Conservation (phyloP, 2,113 vertebrate genomes). For the Nothoprocta perdicaria region DNA sequence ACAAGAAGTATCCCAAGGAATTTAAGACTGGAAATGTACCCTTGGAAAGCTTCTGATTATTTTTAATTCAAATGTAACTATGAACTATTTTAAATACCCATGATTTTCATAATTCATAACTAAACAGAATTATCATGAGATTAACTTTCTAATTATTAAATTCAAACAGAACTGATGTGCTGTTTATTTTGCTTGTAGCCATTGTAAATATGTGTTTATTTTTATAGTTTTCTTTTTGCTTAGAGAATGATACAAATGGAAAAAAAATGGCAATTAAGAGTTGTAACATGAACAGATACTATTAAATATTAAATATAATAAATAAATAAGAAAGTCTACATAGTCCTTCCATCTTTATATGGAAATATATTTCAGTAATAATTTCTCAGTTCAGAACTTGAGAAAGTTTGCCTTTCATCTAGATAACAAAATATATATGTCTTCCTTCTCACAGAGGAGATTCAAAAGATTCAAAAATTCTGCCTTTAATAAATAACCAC, state of each 20-base stretch:
- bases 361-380: neutral
- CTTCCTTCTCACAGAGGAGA: too few species aligned
- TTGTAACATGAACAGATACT: neutral
- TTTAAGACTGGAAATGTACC: neutral
- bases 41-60: neutral
- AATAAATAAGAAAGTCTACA: neutral
- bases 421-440: too few species aligned
- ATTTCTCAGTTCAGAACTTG: neutral
- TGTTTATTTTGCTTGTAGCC: neutral
- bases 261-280: neutral
- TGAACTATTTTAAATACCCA: neutral
- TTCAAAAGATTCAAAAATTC: neutral
- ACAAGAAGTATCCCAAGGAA: neutral
- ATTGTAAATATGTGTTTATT: neutral
- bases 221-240: neutral
- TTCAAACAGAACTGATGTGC: neutral
- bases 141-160: constrained; percentile 23
- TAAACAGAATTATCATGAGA: constrained; percentile 25
- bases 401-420: neutral
- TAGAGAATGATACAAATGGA: neutral
- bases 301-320: neutral
- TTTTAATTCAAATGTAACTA: neutral
- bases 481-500: neutral
- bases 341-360: neutral
- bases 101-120: neutral